Evolutionary conservation across 2,113 vertebrate species (phyloP).

Genomic region (Fulica atra): DNA sequence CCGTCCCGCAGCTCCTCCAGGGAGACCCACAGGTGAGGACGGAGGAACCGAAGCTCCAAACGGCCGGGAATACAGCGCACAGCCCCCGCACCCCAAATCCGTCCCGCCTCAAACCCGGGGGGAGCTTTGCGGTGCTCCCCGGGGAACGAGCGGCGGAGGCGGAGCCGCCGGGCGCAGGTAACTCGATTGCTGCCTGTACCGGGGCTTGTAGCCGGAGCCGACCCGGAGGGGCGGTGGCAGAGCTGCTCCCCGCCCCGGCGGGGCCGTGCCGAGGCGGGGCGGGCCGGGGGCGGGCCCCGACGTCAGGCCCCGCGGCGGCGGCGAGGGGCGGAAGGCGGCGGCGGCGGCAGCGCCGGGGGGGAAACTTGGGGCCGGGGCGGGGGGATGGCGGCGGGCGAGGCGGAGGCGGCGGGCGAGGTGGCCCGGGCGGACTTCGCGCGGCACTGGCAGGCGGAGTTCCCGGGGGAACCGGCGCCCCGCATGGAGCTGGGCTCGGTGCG

Average conservation of each 20-base stretch:
- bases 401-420: constrained; percentile 75
- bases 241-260: not conserved
- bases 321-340: not conserved
- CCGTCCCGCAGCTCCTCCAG: not conserved
- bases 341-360: constrained; percentile 73
- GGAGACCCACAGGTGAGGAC: not conserved
- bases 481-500: constrained; percentile 82
- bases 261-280: not conserved
- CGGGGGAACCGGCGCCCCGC: constrained; percentile 80
- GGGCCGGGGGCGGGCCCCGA: not conserved
- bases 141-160: not conserved
- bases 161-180: not conserved
- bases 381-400: constrained; percentile 75
- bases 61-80: not conserved
- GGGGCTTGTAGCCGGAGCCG: not conserved
- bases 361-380: constrained; percentile 76
- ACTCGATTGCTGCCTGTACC: not conserved
- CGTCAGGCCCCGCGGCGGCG: not conserved
- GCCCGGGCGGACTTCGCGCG: constrained; percentile 87
- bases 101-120: not conserved
- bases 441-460: constrained; percentile 90
- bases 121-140: not conserved
- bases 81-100: not conserved
- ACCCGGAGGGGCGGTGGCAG: not conserved
- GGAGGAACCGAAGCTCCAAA: not conserved